Evolutionary conservation across 2,888 invertebrate genomes (phyloP), one percentile per base, ranked within the genome.

Genomic region (Ptilodon capucinus): DNA sequence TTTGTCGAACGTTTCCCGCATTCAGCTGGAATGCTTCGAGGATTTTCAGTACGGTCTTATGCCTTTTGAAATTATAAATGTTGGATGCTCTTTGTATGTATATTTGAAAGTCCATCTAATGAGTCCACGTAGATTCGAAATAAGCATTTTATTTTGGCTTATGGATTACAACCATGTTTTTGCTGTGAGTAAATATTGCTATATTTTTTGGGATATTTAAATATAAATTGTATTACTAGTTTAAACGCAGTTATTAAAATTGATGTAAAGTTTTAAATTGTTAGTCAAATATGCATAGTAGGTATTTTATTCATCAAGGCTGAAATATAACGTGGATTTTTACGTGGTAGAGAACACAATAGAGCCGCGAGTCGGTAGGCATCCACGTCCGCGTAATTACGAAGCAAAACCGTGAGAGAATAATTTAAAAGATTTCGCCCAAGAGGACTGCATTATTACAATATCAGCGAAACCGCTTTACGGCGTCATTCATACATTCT

Each of bases 361-460:
- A 75, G 74, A 76, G 75, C 65, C 69, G 60, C 53, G 57, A 75
- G 65, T 62, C 66, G 44, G 69, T 76, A 77, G 75, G 74, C 72
- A 74, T 76, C 70, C 70, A 74, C 71, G 74, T 74, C 75, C 70
- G 69, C 77, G 75, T 83, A 84, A 88, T 86, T 86, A 84, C 74
- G 74, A 78, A 77, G 77, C 77, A 72, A 73, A 76, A 80, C 71
- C 68, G 76, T 79, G 74, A 80, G 83, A 84, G 86, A 88, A 87
- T 88, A 85, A 87, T 88, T 87, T 79, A 86, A 86, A 88, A 86
- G 84, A 86, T 84, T 86, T 84, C 58, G 71, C 86, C 83, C 86
- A 84, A 78, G 86, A 87, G 87, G 80, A 85, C 85, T 88, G 86
- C 87, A 87, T 88, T 89, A 88, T 88, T 85, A 88, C 86, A 84